These are phyloP conservation scores for Nemoura dubitans DNA, from an alignment of 2,888 invertebrate species.

Conservation along the genomic window DNA sequence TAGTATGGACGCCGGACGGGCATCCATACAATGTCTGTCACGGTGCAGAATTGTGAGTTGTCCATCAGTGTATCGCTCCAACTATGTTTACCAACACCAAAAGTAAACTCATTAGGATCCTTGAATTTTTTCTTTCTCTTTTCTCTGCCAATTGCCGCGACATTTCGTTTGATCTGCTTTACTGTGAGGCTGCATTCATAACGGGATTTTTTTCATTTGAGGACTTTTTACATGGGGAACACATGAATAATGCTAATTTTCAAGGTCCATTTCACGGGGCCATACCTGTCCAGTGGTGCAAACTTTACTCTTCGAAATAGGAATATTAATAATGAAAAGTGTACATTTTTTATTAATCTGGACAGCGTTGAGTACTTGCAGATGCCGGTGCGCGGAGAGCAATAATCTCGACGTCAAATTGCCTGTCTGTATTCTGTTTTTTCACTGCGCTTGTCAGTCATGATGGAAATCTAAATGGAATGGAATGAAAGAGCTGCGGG, in stretches of 20 bases:
- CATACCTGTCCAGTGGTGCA: not conserved
- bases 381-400: not conserved
- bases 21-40: no score
- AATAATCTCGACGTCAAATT: not conserved
- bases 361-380: not conserved
- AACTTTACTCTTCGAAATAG: not conserved
- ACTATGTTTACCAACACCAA: no score
- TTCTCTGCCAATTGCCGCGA: no score
- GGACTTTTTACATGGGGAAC: not conserved
- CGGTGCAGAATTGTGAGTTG: no score
- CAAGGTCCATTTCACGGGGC: not conserved
- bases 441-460: not conserved
- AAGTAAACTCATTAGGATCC: no score
- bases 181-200: not conserved
- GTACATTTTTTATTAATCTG: not conserved
- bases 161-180: not conserved
- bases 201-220: not conserved
- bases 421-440: not conserved
- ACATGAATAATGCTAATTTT: not conserved
- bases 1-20: no score
- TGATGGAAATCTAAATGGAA: not conserved
- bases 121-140: no score
- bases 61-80: no score
- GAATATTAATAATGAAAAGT: not conserved
- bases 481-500: not conserved